Evolutionary conservation across 2,888 invertebrate genomes (phyloP).

Genomic region (Tineola bisselliella): DNA sequence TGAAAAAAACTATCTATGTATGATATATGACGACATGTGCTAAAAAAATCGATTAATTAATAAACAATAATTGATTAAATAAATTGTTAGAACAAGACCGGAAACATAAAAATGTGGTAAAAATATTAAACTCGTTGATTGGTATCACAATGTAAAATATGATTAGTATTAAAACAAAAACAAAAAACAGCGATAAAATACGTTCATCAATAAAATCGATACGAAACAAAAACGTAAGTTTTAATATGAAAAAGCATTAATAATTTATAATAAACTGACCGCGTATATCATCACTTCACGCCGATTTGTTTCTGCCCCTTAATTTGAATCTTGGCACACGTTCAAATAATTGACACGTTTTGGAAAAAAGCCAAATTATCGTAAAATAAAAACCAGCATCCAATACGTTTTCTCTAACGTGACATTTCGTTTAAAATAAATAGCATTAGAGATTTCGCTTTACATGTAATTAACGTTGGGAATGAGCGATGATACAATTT

Average conservation of each 20-base stretch:
- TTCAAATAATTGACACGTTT: constrained; percentile 55
- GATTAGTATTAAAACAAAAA: neutral
- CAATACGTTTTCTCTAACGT: constrained; percentile 4
- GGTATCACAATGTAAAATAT: neutral
- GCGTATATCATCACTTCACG: constrained; percentile 12
- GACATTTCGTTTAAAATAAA: constrained; percentile 1
- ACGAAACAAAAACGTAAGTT: neutral
- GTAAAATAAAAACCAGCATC: constrained; percentile 20
- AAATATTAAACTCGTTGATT: too few species aligned
- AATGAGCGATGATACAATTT: neutral
- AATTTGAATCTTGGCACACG: constrained; percentile 37
- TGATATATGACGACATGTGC: too few species aligned
- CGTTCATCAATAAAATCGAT: neutral
- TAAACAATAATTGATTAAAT: too few species aligned
- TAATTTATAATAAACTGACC: neutral
- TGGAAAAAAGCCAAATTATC: constrained; percentile 46
- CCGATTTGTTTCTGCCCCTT: constrained; percentile 45
- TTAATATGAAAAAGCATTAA: neutral
- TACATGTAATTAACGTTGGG: neutral
- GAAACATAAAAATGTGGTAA: too few species aligned
- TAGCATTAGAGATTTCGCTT: neutral
- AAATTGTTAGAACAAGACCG: too few species aligned
- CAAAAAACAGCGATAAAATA: constrained; percentile 12
- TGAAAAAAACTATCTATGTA: too few species aligned
- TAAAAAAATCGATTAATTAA: too few species aligned